phyloP scores from a whole-genome alignment of 1,140 invertebrate species.

The Macrostomum lignano region DNA sequence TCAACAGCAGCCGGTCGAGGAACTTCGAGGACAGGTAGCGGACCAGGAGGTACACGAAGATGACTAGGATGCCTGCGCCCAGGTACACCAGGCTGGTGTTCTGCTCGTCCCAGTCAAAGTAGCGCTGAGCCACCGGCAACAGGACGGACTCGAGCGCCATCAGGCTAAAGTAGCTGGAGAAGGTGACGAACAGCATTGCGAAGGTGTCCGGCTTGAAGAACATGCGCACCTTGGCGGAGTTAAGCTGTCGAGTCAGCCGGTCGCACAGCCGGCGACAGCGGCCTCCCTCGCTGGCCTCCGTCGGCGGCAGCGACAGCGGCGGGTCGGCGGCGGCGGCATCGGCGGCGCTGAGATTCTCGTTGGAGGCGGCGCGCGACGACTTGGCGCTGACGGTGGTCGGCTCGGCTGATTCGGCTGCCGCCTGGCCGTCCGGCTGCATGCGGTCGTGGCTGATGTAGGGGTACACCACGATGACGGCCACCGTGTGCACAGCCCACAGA shows the following conservation, averaged over 20 bases:
- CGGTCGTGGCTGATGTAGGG: not conserved
- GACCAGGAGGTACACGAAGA: no score
- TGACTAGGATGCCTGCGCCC: no score
- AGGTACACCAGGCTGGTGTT: conserved; percentile 3
- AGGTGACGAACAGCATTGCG: conserved; percentile 3
- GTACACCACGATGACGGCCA: not conserved
- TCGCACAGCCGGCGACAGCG: not conserved
- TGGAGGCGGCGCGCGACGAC: no score
- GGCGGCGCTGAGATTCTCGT: no score
- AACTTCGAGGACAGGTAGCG: no score
- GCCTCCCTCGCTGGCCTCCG: not conserved
- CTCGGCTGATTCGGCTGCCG: not conserved
- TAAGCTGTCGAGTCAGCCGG: not conserved
- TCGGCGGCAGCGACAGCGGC: not conserved
- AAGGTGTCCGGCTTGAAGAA: not conserved
- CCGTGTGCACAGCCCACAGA: conserved; percentile 2
- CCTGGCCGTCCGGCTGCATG: not conserved
- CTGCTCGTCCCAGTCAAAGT: not conserved
- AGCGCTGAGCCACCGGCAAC: not conserved
- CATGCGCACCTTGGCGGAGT: not conserved
- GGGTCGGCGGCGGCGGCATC: not conserved
- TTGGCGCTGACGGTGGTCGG: no score
- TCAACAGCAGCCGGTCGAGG: no score
- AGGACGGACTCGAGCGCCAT: conserved; percentile 3
- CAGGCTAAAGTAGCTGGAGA: not conserved